phyloP scores from a whole-genome alignment of 2,888 invertebrate species.

The Torymus auratus region DNA sequence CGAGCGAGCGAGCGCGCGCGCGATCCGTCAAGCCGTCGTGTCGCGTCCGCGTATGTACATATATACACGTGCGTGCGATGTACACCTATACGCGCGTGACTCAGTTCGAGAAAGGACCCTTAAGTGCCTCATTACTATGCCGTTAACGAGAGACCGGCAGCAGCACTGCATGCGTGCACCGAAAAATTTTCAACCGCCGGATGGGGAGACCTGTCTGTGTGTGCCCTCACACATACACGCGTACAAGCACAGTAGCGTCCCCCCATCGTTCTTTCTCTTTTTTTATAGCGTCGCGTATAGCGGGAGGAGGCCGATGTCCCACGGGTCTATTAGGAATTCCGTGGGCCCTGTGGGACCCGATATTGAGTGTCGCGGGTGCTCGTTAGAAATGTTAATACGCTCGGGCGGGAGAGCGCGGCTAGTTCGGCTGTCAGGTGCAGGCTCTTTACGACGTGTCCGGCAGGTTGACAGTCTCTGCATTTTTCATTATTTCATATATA shows the following conservation, averaged over 20 bases:
- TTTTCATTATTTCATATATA: constrained; percentile 18
- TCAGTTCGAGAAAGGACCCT: constrained; percentile 41
- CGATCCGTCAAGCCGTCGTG: constrained; percentile 48
- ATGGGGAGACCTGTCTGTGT: not conserved
- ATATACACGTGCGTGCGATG: too few relatives aligned
- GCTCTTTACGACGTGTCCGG: constrained; percentile 32
- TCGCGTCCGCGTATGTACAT: not conserved
- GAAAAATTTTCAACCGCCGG: constrained; percentile 7
- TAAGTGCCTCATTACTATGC: constrained; percentile 55
- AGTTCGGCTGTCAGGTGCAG: constrained; percentile 10
- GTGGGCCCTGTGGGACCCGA: constrained; percentile 10
- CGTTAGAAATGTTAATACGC: constrained; percentile 45
- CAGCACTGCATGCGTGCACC: too few relatives aligned
- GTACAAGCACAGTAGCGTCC: too few relatives aligned
- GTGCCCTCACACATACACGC: too few relatives aligned
- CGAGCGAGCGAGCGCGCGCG: constrained; percentile 1
- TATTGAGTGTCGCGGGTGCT: constrained; percentile 38
- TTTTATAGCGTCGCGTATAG: not conserved
- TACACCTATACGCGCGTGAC: constrained; percentile 37
- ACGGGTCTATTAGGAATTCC: constrained; percentile 51
- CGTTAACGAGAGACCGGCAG: constrained; percentile 43
- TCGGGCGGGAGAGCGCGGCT: not conserved
- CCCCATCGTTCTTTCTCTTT: not conserved
- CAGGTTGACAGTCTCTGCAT: constrained; percentile 15
- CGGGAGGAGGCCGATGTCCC: constrained; percentile 23